Conservation (phyloP, 2,797 vertebrate genomes). For the Psittacula echo region DNA sequence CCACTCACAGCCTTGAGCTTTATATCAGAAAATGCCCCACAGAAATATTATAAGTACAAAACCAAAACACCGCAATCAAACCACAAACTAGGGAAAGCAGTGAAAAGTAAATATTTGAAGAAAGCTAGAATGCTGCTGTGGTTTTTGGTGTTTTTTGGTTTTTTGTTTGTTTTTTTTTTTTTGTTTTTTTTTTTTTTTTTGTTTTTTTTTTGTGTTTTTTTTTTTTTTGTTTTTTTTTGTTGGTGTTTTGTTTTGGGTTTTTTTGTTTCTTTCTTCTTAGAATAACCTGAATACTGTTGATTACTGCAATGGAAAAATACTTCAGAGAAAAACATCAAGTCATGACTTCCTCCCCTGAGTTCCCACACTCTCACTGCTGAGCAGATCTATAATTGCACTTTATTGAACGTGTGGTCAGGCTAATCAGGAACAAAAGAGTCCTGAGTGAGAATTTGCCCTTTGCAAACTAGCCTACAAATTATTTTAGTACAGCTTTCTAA, state of each 20-base stretch:
- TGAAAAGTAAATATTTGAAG: background rate
- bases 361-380: constrained; percentile 13
- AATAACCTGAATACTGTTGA: background rate
- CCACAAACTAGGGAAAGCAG: background rate
- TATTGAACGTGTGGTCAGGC: constrained; percentile 53
- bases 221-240: background rate
- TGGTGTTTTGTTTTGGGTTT: background rate
- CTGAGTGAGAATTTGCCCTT: constrained; percentile 58
- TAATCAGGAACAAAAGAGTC: constrained; percentile 63
- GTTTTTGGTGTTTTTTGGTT: background rate
- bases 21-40: background rate
- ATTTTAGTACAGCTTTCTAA: constrained; percentile 13
- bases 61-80: background rate
- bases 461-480: constrained; percentile 46
- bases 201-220: too few species aligned
- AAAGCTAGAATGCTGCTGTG: background rate
- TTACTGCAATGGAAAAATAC: constrained; percentile 27
- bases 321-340: background rate
- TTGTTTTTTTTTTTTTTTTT: too few species aligned
- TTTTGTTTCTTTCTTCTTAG: background rate
- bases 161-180: too few species aligned
- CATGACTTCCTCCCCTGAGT: constrained; percentile 7
- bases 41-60: background rate
- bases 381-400: constrained; percentile 51
- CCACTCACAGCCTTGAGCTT: constrained; percentile 25